These are phyloP conservation scores for Gymnoscopelus microlampas DNA, from an alignment of 2,797 vertebrate species.

Conservation along the genomic window DNA sequence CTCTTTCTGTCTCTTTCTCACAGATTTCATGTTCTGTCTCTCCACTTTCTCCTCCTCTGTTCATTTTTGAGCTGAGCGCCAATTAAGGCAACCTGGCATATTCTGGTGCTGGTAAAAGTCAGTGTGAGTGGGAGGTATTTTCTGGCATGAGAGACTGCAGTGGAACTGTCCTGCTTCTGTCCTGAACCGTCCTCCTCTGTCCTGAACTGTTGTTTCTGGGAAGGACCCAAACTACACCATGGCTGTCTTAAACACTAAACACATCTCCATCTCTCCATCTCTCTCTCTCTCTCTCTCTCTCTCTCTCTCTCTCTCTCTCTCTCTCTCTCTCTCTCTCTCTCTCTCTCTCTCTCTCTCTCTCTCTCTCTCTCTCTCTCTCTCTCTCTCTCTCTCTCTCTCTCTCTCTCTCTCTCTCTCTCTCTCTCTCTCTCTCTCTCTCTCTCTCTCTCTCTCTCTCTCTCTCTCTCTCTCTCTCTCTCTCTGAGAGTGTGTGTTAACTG, in stretches of 20 bases:
- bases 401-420: neutral
- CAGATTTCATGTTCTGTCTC: constrained; percentile 16
- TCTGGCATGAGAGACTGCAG: constrained; percentile 58
- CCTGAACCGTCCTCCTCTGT: constrained; percentile 12
- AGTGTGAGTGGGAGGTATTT: constrained; percentile 31
- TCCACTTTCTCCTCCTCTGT: constrained; percentile 31
- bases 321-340: neutral
- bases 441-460: neutral
- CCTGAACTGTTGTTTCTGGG: constrained; percentile 1
- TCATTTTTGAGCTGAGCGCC: constrained; percentile 58
- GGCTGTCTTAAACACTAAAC: neutral
- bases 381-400: neutral
- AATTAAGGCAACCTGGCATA: constrained; percentile 75
- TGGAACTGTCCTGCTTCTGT: constrained; percentile 29
- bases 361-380: neutral
- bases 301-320: neutral
- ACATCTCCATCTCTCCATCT: too few species aligned
- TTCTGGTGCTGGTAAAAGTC: constrained; percentile 42
- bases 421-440: neutral
- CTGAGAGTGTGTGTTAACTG: constrained; percentile 8
- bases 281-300: neutral
- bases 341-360: neutral
- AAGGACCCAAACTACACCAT: constrained; percentile 7
- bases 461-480: neutral
- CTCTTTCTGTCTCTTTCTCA: constrained; percentile 41